Conservation (phyloP, 2,113 vertebrate genomes). For the Dasyornis broadbenti region DNA sequence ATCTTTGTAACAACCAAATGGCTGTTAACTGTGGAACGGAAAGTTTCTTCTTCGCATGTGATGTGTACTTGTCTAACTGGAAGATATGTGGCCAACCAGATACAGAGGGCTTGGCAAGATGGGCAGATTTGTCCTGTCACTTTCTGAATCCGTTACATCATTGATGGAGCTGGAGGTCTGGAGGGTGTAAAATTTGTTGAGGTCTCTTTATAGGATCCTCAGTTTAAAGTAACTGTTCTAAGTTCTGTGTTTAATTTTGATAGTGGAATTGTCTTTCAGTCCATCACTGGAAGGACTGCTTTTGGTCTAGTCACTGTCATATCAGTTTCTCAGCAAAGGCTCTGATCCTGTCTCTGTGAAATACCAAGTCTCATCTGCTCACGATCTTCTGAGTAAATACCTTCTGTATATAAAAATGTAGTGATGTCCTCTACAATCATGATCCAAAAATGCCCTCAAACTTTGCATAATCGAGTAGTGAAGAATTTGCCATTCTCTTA, state of each 20-base stretch:
- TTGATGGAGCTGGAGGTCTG: not conserved
- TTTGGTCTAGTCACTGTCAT: not conserved
- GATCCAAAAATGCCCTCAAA: not conserved
- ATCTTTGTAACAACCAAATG: not conserved
- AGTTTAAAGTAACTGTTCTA: not conserved
- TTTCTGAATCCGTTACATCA: not conserved
- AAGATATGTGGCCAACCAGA: not conserved
- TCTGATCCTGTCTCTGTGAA: not conserved
- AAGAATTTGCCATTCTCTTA: not conserved
- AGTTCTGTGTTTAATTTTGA: not conserved
- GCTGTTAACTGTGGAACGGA: not conserved
- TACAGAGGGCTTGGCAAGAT: not conserved
- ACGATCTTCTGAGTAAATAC: not conserved
- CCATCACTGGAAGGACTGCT: not conserved
- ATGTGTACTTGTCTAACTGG: not conserved
- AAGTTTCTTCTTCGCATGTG: not conserved
- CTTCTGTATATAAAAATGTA: not conserved
- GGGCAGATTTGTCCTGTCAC: not conserved
- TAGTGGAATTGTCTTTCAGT: not conserved
- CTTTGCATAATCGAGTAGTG: not conserved
- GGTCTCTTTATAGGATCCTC: not conserved
- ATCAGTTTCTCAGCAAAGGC: not conserved
- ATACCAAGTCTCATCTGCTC: not conserved
- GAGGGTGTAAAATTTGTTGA: not conserved
- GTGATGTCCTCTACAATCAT: not conserved